Base-by-base conservation (phyloP, 2,888 invertebrate genomes). In the Xanthorhoe designata region DNA sequence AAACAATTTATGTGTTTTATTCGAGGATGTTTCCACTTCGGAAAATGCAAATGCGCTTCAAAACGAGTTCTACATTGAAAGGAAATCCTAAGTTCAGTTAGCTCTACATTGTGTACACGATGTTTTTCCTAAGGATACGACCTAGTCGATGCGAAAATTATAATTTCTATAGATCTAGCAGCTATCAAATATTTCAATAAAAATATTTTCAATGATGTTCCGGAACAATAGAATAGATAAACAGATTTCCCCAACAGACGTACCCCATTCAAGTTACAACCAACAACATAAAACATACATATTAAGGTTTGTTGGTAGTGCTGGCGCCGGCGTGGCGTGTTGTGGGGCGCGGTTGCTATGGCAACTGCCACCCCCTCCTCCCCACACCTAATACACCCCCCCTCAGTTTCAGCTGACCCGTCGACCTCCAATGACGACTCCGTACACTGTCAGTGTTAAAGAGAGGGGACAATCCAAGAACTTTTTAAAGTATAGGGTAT, bases 251-350 rank as follows among this genome's bases (percentile, higher is more conserved):
- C 74, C 70, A 71, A 70, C 70, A 70, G 60, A 75, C 53, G 57
- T 35, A 64, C 68, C 68, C 71, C 82, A 80, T 84, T 77, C 79
- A 78, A 81, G 84, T 82, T 80, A 86, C 80, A 83, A 81, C 80
- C 80, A 84, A 84, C 87, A 88, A 88, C 84, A 87, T 89, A 88
- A 87, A 88, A 86, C 83, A 87, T 87, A 86, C 84, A 86, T 84
- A 83, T 75, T 80, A 79, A 75, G 79, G 76, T 77, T 83, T 85
- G 79, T 81, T 81, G 57, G 84, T 81, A 78, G 83, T 80, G 82
- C 77, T 80, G 92, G 92, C 92, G 92, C 92, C 92, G 85, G 83
- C 79, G 77, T 87, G 92, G 88, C 92, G 92, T 92, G 92, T 92
- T 92, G 91, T 91, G 87, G 91, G 90, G 89, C 88, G 82, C 85